Evolutionary conservation across 1,140 invertebrate species (phyloP), one percentile per base, ranked within the genome.

Genomic region (Drosophila nigrodunni): DNA sequence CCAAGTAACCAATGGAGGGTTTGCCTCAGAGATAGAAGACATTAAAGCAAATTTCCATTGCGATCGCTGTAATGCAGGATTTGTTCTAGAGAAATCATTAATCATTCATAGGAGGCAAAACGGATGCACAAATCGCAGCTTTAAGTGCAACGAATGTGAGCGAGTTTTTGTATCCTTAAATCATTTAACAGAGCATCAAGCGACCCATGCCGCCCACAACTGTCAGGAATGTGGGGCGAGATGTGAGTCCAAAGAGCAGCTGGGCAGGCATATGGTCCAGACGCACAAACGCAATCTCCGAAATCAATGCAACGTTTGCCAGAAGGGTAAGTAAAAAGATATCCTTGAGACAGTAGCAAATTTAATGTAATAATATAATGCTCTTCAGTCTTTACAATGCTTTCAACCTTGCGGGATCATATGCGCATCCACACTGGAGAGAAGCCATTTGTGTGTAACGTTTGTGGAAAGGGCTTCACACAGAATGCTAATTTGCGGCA

Each of bases 401-500:
- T 93, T 15, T 94, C 94, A 0, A 93, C 94, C 0, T 77, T 94
- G 50, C 94, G 92, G 0, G 94, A 94, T 69, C 93, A 93, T 44
- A 77, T 93, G 74, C 86, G 93, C 46, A 92, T 92, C 34, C 93
- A 93, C 35, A 93, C 91, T 5, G 92, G 92, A 0, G 93, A 93
- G 52, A 93, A 92, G 60, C 93, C 93, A 4, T 93, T 92, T 52
- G 61, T 93, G 1, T 93, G 93, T 69, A 83, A 90, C 2, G 88
- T 93, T 13, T 93, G 93, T 54, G 89, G 88, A 3, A 93, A 92
- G 59, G 90, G 90, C 30, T 93, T 93, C 35, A 94, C 93, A 13
- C 94, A 94, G 71, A 94, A 94, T 69, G 94, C 93, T 5, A 94
- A 94, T 83, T 78, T 94, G 13, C 93, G 92, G 3, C 94, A 94